Conservation (phyloP, 2,113 vertebrate genomes). For the Dicerorhinus sumatrensis region DNA sequence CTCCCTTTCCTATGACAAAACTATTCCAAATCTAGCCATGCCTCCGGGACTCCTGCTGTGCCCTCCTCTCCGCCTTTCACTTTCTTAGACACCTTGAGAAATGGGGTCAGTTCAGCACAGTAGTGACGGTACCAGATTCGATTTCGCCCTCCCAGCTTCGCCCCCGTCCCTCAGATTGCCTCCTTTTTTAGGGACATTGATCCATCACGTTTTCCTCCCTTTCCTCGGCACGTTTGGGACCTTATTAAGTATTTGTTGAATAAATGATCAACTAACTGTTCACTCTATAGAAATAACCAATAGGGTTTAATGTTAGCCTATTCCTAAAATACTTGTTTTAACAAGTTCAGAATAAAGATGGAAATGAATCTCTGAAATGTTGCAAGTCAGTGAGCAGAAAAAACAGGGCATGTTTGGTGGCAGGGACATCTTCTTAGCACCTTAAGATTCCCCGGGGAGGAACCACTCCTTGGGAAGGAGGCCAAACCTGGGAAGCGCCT, state of each 20-base stretch:
- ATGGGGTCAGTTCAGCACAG: neutral
- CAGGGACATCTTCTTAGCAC: neutral
- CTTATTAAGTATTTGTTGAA: neutral
- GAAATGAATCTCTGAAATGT: neutral
- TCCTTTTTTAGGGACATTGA: neutral
- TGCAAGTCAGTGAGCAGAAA: neutral
- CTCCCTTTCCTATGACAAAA: neutral
- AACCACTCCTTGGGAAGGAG: neutral
- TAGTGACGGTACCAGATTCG: neutral
- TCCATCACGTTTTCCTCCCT: neutral
- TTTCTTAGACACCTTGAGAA: neutral
- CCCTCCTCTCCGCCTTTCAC: neutral
- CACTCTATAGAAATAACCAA: neutral
- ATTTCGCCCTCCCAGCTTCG: fast-evolving
- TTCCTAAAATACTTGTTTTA: neutral
- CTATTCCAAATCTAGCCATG: neutral
- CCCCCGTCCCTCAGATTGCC: neutral
- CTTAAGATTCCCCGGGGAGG: neutral
- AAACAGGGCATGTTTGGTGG: neutral
- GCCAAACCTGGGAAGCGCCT: neutral
- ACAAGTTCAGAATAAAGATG: neutral
- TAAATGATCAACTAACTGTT: neutral
- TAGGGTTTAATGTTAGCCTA: neutral
- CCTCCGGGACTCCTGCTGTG: neutral
- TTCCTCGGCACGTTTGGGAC: neutral